A percentile compares a stretch with the other conserved stretches of the same genome.
Conservation (phyloP, 2,113 vertebrate species). For the Zosterops lateralis region DNA sequence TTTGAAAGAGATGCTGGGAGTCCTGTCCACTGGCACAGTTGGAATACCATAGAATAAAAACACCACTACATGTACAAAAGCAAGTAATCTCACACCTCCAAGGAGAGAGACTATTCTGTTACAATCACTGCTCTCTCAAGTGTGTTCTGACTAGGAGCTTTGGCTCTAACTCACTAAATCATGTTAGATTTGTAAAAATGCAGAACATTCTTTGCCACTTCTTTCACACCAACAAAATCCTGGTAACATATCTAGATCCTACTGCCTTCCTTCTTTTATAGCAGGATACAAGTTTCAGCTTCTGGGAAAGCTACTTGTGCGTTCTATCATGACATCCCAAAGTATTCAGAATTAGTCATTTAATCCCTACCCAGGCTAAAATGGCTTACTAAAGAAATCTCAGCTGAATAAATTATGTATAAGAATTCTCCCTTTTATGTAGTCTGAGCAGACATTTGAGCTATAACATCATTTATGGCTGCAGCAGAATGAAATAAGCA, state of each 20-base stretch:
- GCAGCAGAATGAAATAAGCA: constrained; percentile 24
- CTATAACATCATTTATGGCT: neutral
- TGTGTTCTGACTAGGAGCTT: neutral
- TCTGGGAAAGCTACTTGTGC: neutral
- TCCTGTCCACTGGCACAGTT: neutral
- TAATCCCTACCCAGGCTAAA: constrained; percentile 45
- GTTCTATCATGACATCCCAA: neutral
- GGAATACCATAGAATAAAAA: neutral
- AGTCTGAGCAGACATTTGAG: neutral
- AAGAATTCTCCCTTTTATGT: constrained; percentile 23
- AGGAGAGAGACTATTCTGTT: neutral
- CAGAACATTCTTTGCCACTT: neutral
- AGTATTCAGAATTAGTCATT: constrained; percentile 29
- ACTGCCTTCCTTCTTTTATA: neutral
- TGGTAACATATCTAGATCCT: neutral
- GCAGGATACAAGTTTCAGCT: neutral
- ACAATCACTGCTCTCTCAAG: neutral
- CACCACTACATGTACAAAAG: neutral
- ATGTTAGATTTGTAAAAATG: neutral
- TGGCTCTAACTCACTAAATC: neutral
- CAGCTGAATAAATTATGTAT: constrained; percentile 42
- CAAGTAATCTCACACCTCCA: neutral
- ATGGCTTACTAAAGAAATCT: constrained; percentile 41
- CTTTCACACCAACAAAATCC: neutral
- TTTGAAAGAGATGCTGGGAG: neutral